Evolutionary conservation across 2,888 invertebrate genomes (phyloP), one percentile per base, ranked within the genome.

Genomic region (Eupithecia inturbata): DNA sequence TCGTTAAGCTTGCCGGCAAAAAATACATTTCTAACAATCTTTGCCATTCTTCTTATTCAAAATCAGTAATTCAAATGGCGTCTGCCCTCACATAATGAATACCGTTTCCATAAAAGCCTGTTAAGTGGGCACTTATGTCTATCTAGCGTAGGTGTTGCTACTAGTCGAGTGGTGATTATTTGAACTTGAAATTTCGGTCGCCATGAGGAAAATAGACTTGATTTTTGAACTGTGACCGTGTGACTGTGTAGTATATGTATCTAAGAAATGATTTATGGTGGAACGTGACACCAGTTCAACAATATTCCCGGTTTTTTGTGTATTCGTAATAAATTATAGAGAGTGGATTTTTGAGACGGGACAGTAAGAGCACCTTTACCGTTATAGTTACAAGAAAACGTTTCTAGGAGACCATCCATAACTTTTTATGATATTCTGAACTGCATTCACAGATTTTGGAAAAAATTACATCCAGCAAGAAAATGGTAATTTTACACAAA

Each of bases 1-100:
- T 26, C 26, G 22, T 5, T 4, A 22, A 57, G 22, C 4, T 57
- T 57, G 12, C 9, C n/a, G n/a, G 49, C 0, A 57, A 12, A 26
- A 57, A 12, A 36, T 64, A n/a, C 31, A n/a, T 4, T 64, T 64
- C 64, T 33, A n/a, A 36, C 31, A 36, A 19, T 33, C 36, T 64
- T 12, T 3, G n/a, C 62, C 31, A 31, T 62, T 62, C 31, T 31
- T 62, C 31, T 31, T 28, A 31, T 62, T 62, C 49, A 31, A 57
- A 33, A 66, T 71, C 74, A 74, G 68, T 68, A 74, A 74, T 71
- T 74, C 68, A 68, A 74, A 74, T 74, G 28, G 4, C 28, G 16
- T 60, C 68, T 71, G 74, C 64, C 60, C 33, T 60, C 45, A 71
- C 74, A 71, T 74, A 74, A 74, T 74, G 53, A 26, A 22, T 6